These are phyloP conservation scores for Otolemur garnettii DNA, from an alignment of 2,113 vertebrate genomes.

Conservation along the genomic window DNA sequence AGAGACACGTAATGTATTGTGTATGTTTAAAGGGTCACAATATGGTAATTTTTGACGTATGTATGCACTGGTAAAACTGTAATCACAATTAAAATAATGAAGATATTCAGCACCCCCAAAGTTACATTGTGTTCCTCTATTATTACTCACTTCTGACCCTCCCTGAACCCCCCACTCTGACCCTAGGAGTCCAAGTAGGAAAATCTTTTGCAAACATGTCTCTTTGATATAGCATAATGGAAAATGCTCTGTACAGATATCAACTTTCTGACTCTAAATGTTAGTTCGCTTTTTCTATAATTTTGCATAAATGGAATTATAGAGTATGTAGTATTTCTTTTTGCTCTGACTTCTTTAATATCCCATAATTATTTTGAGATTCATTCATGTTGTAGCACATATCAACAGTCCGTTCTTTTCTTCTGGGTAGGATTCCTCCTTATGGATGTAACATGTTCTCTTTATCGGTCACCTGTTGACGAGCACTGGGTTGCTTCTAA, in stretches of 20 bases:
- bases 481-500: neutral
- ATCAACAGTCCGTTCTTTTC: neutral
- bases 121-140: neutral
- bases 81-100: neutral
- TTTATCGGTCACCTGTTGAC: neutral
- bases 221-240: neutral
- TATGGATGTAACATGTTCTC: neutral
- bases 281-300: neutral
- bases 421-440: neutral
- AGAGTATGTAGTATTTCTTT: rapidly evolving
- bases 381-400: neutral
- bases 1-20: neutral
- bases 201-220: neutral
- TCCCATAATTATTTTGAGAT: neutral
- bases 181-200: neutral
- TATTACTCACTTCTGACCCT: neutral
- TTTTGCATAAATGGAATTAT: neutral
- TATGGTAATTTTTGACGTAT: neutral
- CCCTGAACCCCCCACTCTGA: neutral
- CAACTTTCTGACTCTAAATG: neutral
- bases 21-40: neutral
- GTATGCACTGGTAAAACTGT: neutral
- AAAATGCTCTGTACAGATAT: neutral
- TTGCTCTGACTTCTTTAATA: neutral
- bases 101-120: neutral